Conservation (phyloP, 2,797 vertebrate genomes). For the Aplochiton taeniatus region DNA sequence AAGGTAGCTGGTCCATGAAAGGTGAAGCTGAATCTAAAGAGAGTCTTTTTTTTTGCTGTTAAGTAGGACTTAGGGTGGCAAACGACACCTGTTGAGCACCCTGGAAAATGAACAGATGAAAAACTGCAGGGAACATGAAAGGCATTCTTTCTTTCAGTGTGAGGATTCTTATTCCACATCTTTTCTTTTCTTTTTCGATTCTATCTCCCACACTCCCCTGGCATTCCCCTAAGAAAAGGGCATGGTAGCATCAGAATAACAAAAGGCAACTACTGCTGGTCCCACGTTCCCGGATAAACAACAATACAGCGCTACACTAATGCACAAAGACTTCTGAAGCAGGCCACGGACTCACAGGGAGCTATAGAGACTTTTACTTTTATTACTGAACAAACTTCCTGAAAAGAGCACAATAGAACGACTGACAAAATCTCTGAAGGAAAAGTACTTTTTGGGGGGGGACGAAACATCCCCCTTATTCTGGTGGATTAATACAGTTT, state of each 20-base stretch:
- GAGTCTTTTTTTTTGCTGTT: constrained; percentile 71
- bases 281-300: constrained; percentile 16
- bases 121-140: constrained; percentile 59
- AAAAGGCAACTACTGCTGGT: constrained; percentile 12
- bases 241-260: constrained; percentile 17
- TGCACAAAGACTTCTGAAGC: not conserved
- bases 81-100: constrained; percentile 71
- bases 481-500: too few species aligned
- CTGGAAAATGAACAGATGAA: constrained; percentile 44
- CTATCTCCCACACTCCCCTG: constrained; percentile 19
- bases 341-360: not conserved
- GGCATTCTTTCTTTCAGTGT: constrained; percentile 12
- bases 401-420: too few species aligned
- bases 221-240: constrained; percentile 8
- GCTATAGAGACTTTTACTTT: not conserved
- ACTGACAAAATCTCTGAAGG: too few species aligned
- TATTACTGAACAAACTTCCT: not conserved
- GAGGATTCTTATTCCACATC: constrained; percentile 33
- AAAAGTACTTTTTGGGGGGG: too few species aligned
- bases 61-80: constrained; percentile 42
- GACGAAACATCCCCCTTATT: too few species aligned
- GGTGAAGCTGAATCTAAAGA: constrained; percentile 89
- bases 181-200: constrained; percentile 38
- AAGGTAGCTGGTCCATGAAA: constrained; percentile 95
- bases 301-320: constrained; percentile 12